These are phyloP conservation scores for Elgaria multicarinata DNA, from an alignment of 2,113 vertebrate species.

Conservation along the genomic window DNA sequence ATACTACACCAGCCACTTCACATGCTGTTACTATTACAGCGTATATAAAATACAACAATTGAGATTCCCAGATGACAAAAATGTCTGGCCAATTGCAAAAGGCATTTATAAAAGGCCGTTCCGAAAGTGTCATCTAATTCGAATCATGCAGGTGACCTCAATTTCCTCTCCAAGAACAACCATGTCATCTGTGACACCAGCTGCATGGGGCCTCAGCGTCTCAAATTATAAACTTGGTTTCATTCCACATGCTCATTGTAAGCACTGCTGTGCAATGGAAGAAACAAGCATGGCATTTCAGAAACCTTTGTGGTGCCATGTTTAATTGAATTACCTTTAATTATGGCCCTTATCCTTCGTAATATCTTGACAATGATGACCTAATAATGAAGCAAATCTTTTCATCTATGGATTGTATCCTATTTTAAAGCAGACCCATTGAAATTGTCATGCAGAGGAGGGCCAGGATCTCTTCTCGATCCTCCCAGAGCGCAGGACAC, in stretches of 20 bases:
- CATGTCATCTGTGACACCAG: constrained; percentile 6
- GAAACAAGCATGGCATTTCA: background rate
- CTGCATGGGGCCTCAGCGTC: background rate
- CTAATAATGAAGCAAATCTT: background rate
- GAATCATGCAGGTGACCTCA: constrained; percentile 13
- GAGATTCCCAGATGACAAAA: background rate
- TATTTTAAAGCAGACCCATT: too few species aligned
- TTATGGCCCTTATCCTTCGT: background rate
- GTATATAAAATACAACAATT: background rate
- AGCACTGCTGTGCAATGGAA: background rate
- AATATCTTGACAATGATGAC: background rate
- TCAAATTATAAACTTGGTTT: constrained; percentile 16
- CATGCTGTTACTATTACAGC: background rate
- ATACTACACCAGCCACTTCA: background rate
- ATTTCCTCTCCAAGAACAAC: constrained; percentile 28
- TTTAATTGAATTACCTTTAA: background rate
- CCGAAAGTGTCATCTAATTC: constrained; percentile 6
- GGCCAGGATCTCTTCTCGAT: too few species aligned
- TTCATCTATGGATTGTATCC: too few species aligned
- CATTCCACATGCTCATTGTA: background rate
- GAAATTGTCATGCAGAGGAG: too few species aligned
- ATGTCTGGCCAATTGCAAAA: background rate
- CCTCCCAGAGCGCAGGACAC: too few species aligned
- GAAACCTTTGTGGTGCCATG: background rate
- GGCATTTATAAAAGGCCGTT: constrained; percentile 10